phyloP scores from a whole-genome alignment of 2,113 vertebrate species.

The Nyctibius bracteatus region DNA sequence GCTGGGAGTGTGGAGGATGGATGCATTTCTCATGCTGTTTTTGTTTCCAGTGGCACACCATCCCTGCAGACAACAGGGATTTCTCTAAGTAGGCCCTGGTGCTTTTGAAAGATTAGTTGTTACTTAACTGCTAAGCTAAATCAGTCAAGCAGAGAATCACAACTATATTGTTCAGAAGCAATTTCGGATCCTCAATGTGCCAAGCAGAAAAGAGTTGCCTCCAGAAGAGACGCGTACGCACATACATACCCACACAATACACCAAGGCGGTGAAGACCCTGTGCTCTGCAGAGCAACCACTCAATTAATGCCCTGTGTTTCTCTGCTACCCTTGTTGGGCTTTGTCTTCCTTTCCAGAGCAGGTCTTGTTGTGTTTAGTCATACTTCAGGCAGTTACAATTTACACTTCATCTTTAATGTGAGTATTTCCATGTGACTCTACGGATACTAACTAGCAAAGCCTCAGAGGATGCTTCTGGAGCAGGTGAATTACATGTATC shows the following conservation, averaged over 20 bases:
- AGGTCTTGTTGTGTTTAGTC: not conserved
- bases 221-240: not conserved
- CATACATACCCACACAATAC: not conserved
- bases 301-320: not conserved
- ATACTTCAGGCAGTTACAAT: not conserved
- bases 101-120: slow-evolving; percentile 67
- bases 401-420: not conserved
- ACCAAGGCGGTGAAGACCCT: not conserved
- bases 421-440: not conserved
- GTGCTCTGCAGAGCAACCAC: not conserved
- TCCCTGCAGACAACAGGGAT: slow-evolving; percentile 59
- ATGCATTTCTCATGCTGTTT: slow-evolving; percentile 38
- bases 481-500: not conserved
- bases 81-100: slow-evolving; percentile 63
- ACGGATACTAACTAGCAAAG: not conserved
- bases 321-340: not conserved
- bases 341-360: not conserved
- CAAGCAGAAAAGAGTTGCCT: slow-evolving; percentile 20
- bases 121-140: slow-evolving; percentile 64
- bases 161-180: not conserved
- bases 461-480: not conserved
- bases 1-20: not conserved
- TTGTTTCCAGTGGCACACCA: slow-evolving; percentile 10
- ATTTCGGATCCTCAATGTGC: slow-evolving; percentile 5
- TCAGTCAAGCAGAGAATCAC: slow-evolving; percentile 59